Evolutionary conservation across 2,888 invertebrate genomes (phyloP), one percentile per base, ranked within the genome.

Genomic region (Willowsia nigromaculata): DNA sequence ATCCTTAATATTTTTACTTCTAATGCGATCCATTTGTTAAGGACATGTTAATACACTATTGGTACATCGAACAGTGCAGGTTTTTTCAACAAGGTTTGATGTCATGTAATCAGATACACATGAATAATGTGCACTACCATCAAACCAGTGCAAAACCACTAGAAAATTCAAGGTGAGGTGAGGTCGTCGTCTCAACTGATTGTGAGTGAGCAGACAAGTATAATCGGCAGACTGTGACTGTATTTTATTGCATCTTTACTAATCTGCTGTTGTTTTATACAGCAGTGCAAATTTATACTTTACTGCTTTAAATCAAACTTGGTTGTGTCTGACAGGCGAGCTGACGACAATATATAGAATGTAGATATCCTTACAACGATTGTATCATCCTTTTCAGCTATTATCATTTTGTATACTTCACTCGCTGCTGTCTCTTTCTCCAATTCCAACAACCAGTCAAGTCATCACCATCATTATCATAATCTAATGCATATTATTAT

Each of bases 351-450:
- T n/a, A 43, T 40, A 40, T 40, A 40, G 40, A 11, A 18, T 40
- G 11, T 50, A 18, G 4, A 5, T 5, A 15, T 71, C 40, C 40
- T 25, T 40, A 71, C 15, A 9, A 37, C 43, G 40, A 37, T 62
- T 59, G 81, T 81, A 81, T 81, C 81, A 81, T 43, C 62, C 59
- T 15, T 50, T 81, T 81, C 59, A 59, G 50, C 50, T 80, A 56
- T 81, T 81, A 81, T 62, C 81, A 81, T 56, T 80, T 80, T 50
- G 22, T 53, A 30, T 56, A 50, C 37, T 56, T 80, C 22, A 40
- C 18, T 68, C 37, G 37, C 68, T 37, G n/a, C 33, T 65, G 15
- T 30, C 33, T 30, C 33, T 65, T 18, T 18, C 30, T 78, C 80
- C 56, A 53, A 80, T 50, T 50, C 56, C 56, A 80, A 80, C 56